Conservation (phyloP, 2,113 vertebrate genomes). For the Hypomesus transpacificus region DNA sequence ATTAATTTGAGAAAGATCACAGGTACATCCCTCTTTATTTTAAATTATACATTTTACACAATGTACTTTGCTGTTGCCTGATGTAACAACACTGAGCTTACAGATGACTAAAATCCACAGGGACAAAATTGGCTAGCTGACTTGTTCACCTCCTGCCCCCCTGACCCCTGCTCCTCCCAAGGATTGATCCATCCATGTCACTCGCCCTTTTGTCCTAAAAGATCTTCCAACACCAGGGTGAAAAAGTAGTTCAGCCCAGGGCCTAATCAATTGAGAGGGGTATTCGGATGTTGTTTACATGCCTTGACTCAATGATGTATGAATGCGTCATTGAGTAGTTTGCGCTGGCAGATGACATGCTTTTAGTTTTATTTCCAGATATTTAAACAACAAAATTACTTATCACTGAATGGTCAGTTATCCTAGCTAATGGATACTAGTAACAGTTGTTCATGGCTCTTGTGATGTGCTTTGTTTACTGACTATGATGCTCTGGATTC, state of each 20-base stretch:
- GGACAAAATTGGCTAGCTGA: constrained; percentile 21
- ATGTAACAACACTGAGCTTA: background rate
- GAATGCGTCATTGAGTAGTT: constrained; percentile 46
- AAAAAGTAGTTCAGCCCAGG: constrained; percentile 65
- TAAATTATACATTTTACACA: background rate
- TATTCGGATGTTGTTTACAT: constrained; percentile 64
- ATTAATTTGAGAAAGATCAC: too few relatives aligned
- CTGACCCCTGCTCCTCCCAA: constrained; percentile 6
- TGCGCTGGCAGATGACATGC: constrained; percentile 33
- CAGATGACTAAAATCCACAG: too few relatives aligned
- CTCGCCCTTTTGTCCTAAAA: constrained; percentile 57
- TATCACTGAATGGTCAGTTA: constrained; percentile 40
- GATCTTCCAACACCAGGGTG: constrained; percentile 53
- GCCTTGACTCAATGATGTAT: constrained; percentile 49
- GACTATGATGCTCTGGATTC: constrained; percentile 37
- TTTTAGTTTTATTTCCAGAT: constrained; percentile 54
- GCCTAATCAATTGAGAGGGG: constrained; percentile 65
- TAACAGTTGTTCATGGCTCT: constrained; percentile 38
- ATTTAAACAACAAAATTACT: constrained; percentile 45
- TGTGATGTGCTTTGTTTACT: constrained; percentile 39
- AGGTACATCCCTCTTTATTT: too few relatives aligned
- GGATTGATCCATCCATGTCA: constrained; percentile 55
- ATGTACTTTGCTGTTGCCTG: background rate
- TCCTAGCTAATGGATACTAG: constrained; percentile 36
- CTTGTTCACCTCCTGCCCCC: constrained; percentile 9